Evolutionary conservation across 2,113 vertebrate genomes (phyloP).

Genomic region (Addax nasomaculatus): DNA sequence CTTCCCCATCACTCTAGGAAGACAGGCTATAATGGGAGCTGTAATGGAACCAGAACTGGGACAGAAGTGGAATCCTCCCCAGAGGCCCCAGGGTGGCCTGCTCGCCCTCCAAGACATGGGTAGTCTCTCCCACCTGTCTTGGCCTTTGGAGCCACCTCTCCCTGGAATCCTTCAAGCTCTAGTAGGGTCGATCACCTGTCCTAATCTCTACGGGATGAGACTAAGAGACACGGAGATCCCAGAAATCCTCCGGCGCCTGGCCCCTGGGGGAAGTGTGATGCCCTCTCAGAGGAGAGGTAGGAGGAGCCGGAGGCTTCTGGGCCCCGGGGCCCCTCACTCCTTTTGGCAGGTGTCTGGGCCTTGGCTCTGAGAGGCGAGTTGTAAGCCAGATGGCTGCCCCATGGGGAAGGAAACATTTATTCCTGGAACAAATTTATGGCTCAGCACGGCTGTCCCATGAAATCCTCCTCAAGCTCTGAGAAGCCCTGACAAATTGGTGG

Average conservation of each 20-base stretch:
- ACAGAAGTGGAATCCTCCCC: not conserved
- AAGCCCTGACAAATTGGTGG: conserved; percentile 59
- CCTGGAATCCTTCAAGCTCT: not conserved
- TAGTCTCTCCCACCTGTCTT: not conserved
- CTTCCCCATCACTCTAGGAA: not conserved
- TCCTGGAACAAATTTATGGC: conserved; percentile 64
- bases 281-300: not conserved
- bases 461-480: conserved; percentile 57
- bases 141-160: not conserved
- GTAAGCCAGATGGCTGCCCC: conserved; percentile 52
- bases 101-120: not conserved
- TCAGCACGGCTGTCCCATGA: conserved; percentile 47
- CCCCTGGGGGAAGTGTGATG: not conserved
- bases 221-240: not conserved
- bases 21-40: not conserved
- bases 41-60: not conserved
- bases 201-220: not conserved
- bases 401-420: conserved; percentile 58
- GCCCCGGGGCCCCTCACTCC: not conserved
- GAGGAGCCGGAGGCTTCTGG: not conserved
- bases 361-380: conserved; percentile 14
- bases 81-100: not conserved
- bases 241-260: not conserved
- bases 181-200: not conserved
- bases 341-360: conserved; percentile 15